Base-by-base conservation (phyloP, 2,888 invertebrate species). In the Petrophora chlorosata region DNA sequence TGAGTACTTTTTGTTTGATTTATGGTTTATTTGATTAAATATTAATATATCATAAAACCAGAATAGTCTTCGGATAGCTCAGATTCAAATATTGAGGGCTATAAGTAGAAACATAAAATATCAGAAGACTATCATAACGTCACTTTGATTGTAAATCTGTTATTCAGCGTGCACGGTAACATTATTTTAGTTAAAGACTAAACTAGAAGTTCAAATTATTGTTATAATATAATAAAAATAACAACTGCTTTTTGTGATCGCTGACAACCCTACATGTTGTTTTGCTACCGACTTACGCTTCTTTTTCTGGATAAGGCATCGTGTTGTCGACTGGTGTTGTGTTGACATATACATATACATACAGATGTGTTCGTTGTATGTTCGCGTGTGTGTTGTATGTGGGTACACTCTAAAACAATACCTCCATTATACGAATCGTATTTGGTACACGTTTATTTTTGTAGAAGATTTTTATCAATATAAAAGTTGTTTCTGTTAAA, bases 251-350 rank as follows among this genome's bases (percentile, higher is more conserved):
- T 23, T 28, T 28, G 10, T 28, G 1, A 4, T 17, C 5, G n/a
- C 16, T 16, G 63, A 2, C 71, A 71, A 51, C 68, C 79, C 79
- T 80, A 68, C 12, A n/a, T 33, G 51, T 61, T 68, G 73, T 72
- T 65, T 65, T 56, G 80, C 80, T 76, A 76, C 80, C 52, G 74
- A 53, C 77, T 79, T 82, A 80, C 81, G 77, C 77, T 67, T 76
- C 71, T 76, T 72, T 76, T 70, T 72, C 66, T 71, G 63, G 46
- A 47, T 44, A 42, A 41, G 42, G 48, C 50, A 29, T 44, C 47
- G 38, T 33, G 50, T 34, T 45, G 56, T 42, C 53, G 60, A 59
- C 63, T 56, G 56, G 56, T 60, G 56, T 59, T 63, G 62, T 53
- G 53, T 62, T 54, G 46, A 47, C 46, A 54, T 29, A 34, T 45